These are phyloP conservation scores for Cerceris ruficornis DNA, from an alignment of 2,888 invertebrate genomes.

Conservation along the genomic window DNA sequence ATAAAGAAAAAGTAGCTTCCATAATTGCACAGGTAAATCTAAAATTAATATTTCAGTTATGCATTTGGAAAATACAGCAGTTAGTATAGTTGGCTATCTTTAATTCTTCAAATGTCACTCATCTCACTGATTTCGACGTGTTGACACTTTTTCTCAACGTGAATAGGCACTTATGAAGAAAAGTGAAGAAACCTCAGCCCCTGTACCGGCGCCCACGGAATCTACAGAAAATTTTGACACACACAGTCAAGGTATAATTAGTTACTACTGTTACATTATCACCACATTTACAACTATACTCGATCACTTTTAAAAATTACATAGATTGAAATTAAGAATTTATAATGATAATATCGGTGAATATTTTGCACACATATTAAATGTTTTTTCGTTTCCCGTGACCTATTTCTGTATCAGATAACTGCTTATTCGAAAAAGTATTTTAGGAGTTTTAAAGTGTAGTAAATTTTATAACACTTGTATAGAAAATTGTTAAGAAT, in stretches of 20 bases:
- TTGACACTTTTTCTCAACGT: no score
- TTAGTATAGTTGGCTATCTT: no score
- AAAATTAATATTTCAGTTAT: background rate
- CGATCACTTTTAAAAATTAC: no score
- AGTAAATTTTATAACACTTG: background rate
- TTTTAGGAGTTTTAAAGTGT: background rate
- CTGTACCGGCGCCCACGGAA: conserved; percentile 68
- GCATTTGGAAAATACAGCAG: no score
- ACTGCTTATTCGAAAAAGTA: no score
- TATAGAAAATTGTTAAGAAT: background rate
- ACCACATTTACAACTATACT: background rate
- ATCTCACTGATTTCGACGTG: no score
- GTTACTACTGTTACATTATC: background rate
- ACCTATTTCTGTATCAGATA: no score
- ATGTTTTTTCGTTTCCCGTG: no score
- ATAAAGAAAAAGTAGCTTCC: conserved; percentile 88
- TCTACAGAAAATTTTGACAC: conserved; percentile 76
- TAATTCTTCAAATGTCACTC: no score
- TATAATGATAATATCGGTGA: no score
- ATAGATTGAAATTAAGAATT: no score
- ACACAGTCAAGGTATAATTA: conserved; percentile 76
- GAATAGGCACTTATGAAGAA: conserved; percentile 78
- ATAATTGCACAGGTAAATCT: conserved; percentile 87
- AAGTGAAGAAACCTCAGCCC: conserved; percentile 70
- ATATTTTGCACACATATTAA: no score